phyloP scores from a whole-genome alignment of 2,797 vertebrate genomes.

The Leptodactylus fallax region DNA sequence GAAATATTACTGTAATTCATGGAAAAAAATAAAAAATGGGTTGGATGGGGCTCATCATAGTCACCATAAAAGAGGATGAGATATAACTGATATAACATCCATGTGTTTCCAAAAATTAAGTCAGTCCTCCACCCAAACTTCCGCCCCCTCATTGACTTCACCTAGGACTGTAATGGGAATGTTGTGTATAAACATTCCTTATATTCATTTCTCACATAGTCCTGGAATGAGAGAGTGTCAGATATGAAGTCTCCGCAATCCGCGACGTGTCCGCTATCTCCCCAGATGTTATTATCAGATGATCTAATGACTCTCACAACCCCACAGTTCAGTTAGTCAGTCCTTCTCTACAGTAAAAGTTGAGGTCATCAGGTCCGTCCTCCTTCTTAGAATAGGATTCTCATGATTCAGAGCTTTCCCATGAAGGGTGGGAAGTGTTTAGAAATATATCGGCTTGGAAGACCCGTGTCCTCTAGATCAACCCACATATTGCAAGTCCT shows the following conservation, averaged over 20 bases:
- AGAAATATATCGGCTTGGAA: not conserved
- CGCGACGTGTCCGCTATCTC: not conserved
- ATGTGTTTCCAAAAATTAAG: not conserved
- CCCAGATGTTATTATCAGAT: not conserved
- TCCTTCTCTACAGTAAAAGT: not conserved
- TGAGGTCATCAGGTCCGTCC: slow-evolving; percentile 45
- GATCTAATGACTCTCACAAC: not conserved
- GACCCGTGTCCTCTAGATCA: not conserved
- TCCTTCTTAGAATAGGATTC: slow-evolving; percentile 31
- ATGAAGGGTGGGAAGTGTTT: slow-evolving; percentile 23
- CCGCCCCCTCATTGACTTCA: not conserved
- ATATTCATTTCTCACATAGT: not conserved
- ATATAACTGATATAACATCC: not conserved
- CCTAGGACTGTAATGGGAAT: not conserved
- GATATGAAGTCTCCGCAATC: not conserved
- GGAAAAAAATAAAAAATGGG: not conserved
- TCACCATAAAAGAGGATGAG: not conserved
- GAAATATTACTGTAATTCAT: not conserved
- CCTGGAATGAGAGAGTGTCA: not conserved
- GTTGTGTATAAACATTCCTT: not conserved
- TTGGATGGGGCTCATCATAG: not conserved
- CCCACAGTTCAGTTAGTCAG: not conserved
- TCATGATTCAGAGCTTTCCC: slow-evolving; percentile 40
- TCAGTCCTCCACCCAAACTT: not conserved
- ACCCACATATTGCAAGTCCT: not conserved